Evolutionary conservation across 2,888 invertebrate genomes (phyloP), one percentile per base, ranked within the genome.

Genomic region (Helleia helle): DNA sequence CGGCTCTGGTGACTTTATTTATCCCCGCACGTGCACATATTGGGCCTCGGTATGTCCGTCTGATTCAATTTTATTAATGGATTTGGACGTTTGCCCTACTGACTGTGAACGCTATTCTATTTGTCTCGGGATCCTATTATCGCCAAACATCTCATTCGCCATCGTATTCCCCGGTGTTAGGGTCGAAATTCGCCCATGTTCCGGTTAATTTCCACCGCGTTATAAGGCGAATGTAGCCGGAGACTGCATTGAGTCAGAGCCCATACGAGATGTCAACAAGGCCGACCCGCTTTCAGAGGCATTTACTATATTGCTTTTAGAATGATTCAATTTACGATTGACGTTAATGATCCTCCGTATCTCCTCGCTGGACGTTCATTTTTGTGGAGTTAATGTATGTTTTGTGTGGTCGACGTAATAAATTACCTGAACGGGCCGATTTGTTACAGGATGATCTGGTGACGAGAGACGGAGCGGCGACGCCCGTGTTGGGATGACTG

Each of bases 31-130:
- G 77, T 81, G 81, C 71, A 67, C 68, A 74, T 66, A 68, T 74
- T 75, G 75, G 80, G 72, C 70, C 61, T 56, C 64, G 77, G 81
- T 80, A 84, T 81, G 77, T 75, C 73, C 67, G 75, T 71, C 74
- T 81, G 84, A 81, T 83, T 84, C 84, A 77, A 83, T 83, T 74
- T 84, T 84, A 84, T 83, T 81, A 84, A 84, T 83, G 84, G 84
- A 83, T 67, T 83, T 84, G 84, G 84, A 80, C 74, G 72, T 65
- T 79, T 84, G 83, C 84, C 84, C 84, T 64, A 75, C 68, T 81
- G 79, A 83, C 75, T 76, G 65, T 65, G 73, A 72, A 73, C 70
- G 68, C 66, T 56, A 62, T 72, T 80, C 74, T 74, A 68, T 77
- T 69, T 66, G 71, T 65, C 68, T 71, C 66, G 57, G 62, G 62